phyloP scores from a whole-genome alignment of 2,888 invertebrate genomes.

The Creontiades dilutus region DNA sequence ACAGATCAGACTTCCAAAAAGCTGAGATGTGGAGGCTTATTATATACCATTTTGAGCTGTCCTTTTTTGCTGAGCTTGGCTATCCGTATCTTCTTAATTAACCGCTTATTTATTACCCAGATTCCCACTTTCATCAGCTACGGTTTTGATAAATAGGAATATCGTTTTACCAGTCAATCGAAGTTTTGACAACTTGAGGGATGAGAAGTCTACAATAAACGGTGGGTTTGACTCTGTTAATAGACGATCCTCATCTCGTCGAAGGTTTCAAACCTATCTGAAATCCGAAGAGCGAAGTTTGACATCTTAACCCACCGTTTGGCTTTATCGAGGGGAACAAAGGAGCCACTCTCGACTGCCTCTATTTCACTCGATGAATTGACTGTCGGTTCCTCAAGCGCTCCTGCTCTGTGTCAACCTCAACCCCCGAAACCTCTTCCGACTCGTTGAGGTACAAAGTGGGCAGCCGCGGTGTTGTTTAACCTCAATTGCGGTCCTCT shows the following conservation, averaged over 20 bases:
- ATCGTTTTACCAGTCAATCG: background rate
- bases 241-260: background rate
- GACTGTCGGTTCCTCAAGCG: background rate
- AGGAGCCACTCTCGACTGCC: background rate
- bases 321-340: conserved; percentile 9
- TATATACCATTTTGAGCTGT: no score
- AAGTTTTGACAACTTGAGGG: background rate
- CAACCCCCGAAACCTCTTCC: conserved; percentile 3
- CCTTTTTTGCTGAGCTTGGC: no score
- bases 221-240: background rate
- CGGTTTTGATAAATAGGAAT: background rate
- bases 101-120: no score
- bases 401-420: background rate
- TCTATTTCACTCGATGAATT: background rate
- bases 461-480: conserved; percentile 2
- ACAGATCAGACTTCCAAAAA: no score
- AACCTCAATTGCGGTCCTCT: background rate
- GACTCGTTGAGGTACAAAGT: conserved; percentile 20
- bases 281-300: background rate
- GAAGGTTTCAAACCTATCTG: conserved; percentile 4
- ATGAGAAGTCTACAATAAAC: conserved; percentile 5
- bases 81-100: no score
- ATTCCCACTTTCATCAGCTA: no score
- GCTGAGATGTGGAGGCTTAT: no score
- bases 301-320: conserved; percentile 5